Conservation (phyloP, 1,140 invertebrate genomes). For the Drosophila athabasca region DNA sequence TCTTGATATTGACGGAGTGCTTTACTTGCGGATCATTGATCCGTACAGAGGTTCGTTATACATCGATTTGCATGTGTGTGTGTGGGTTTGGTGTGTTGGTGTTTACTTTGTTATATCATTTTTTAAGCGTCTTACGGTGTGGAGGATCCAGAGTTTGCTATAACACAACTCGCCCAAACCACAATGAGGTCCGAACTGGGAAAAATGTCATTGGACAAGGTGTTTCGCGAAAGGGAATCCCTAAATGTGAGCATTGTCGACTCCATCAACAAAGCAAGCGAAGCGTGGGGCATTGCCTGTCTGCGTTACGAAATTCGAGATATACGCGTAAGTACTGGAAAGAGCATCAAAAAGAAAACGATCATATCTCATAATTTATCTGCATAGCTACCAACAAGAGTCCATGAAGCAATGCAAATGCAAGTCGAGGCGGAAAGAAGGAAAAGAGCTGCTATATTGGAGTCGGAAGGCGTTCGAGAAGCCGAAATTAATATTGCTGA, state of each 20-base stretch:
- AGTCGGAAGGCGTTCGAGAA: slow-evolving; percentile 97
- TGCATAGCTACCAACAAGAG: slow-evolving; percentile 89
- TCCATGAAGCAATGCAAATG: slow-evolving; percentile 99
- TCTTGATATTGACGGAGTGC: slow-evolving; percentile 97
- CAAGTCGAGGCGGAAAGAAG: slow-evolving; percentile 99
- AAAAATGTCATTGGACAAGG: slow-evolving; percentile 98
- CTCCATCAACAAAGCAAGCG: slow-evolving; percentile 98
- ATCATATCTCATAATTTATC: neutral
- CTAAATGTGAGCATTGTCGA: slow-evolving; percentile 98
- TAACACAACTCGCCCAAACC: slow-evolving; percentile 99
- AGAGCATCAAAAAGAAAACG: neutral
- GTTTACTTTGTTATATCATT: slow-evolving; percentile 24
- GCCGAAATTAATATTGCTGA: slow-evolving; percentile 99
- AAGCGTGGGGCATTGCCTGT: slow-evolving; percentile 99
- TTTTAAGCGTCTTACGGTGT: slow-evolving; percentile 96
- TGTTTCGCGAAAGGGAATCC: slow-evolving; percentile 97
- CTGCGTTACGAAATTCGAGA: slow-evolving; percentile 96
- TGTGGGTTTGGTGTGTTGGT: no score
- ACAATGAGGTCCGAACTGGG: slow-evolving; percentile 99
- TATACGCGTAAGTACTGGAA: slow-evolving; percentile 87
- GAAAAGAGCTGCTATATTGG: slow-evolving; percentile 97
- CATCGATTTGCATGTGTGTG: neutral
- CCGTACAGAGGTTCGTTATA: slow-evolving; percentile 87
- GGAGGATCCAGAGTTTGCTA: slow-evolving; percentile 99
- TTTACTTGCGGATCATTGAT: slow-evolving; percentile 97